Base-by-base conservation (phyloP, 2,797 vertebrate genomes). In the Todus mexicanus region DNA sequence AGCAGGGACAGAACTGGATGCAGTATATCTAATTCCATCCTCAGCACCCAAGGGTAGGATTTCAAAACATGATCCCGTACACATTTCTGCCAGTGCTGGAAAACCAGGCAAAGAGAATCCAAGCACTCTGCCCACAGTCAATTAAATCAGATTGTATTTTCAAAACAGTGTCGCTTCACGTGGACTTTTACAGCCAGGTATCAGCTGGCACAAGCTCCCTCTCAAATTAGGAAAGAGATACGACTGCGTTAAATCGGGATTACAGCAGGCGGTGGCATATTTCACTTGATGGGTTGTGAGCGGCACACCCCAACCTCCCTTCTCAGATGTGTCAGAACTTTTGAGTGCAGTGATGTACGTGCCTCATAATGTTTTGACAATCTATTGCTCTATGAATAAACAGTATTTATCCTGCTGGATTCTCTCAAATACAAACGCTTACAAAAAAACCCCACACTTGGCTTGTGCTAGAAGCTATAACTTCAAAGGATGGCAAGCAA, bases 291-390 rank as follows among this genome's bases (percentile, higher is more conserved):
- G 1, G 2, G 53, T 33, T 84, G 11, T 40, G 72, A 93, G 82
- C n/a, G 82, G 72, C 50, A 68, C 45, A 63, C 22, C 82, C 47
- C 73, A 93, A 21, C 38, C 82, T 81, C 63, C 65, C 75, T 85
- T 50, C 76, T 92, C 72, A 77, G 75, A 74, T 65, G 72, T 56
- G 85, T 84, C 96, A 96, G 91, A 66, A 27, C 85, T 90, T 51
- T 0, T n/a, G 6, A 47, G 0, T 60, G 74, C 68, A 73, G 60
- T 29, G 37, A 81, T 16, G 37, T 5, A 51, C 17, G 22, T 0
- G 6, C 63, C 71, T 93, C 77, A 37, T 23, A 86, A 64, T 57
- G 92, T 81, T 91, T 77, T 91, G 95, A 91, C 90, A 94, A 66
- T n/a, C 90, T 7, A 48, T 8, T 15, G 3, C 66, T 72, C 80